Conservation (phyloP, 2,113 vertebrate genomes). For the Mohoua ochrocephala region DNA sequence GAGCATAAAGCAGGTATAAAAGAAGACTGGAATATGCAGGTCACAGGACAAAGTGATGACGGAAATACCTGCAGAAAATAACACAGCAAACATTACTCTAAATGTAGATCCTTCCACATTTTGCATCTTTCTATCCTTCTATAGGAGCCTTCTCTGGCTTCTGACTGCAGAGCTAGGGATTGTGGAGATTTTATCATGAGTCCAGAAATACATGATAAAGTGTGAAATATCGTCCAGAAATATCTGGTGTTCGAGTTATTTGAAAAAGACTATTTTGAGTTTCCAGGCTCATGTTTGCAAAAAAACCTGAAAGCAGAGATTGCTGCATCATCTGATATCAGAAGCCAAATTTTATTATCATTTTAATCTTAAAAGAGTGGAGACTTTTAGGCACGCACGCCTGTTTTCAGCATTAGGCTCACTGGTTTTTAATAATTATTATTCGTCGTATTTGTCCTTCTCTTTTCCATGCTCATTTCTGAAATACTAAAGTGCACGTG, state of each 20-base stretch:
- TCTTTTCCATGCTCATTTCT: not conserved
- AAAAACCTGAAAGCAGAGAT: not conserved
- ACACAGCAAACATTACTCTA: not conserved
- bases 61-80: not conserved
- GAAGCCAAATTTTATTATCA: not conserved
- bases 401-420: not conserved
- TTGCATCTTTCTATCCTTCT: not conserved
- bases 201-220: not conserved
- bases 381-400: not conserved
- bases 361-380: not conserved
- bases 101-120: not conserved
- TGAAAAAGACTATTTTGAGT: not conserved
- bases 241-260: not conserved
- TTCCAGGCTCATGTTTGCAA: not conserved
- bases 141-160: not conserved
- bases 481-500: not conserved
- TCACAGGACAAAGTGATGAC: not conserved
- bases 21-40: not conserved
- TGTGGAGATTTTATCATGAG: not conserved
- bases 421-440: not conserved
- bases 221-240: not conserved
- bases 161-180: not conserved
- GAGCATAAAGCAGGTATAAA: not conserved
- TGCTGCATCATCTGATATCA: not conserved
- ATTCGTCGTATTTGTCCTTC: not conserved